Percentiles rank a stretch among this genome's conserved stretches.
Evolutionary conservation across 2,113 vertebrate species (phyloP).

Genomic region (Apteryx owenii): DNA sequence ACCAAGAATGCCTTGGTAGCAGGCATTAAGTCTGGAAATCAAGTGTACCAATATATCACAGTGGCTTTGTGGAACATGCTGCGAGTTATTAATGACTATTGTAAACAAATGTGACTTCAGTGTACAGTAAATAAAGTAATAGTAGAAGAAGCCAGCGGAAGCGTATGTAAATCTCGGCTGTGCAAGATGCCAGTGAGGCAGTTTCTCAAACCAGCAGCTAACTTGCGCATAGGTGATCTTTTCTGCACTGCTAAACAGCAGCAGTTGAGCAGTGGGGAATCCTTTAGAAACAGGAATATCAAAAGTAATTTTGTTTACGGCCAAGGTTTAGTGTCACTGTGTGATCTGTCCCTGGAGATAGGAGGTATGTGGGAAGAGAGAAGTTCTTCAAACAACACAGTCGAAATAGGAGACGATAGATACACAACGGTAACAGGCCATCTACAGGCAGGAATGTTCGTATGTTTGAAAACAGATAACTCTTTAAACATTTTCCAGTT

Average conservation of each 20-base stretch:
- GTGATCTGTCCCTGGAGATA: conserved; percentile 64
- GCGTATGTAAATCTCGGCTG: conserved; percentile 2
- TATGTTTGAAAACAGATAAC: background rate
- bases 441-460: conserved; percentile 63
- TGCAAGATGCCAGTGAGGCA: background rate
- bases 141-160: background rate
- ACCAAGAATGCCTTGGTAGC: background rate
- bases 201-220: background rate
- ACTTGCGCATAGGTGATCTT: background rate
- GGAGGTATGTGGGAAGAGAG: conserved; percentile 68
- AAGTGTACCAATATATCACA: rapidly evolving
- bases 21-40: background rate
- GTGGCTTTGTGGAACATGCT: background rate
- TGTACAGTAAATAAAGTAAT: background rate
- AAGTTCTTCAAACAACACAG: conserved; percentile 61
- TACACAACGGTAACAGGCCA: conserved; percentile 37
- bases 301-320: conserved; percentile 46
- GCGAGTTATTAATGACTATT: background rate
- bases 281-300: background rate
- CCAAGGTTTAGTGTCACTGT: conserved; percentile 59
- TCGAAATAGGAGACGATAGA: conserved; percentile 57
- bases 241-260: rapidly evolving
- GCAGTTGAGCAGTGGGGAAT: background rate
- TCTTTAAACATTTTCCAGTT: background rate
- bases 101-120: background rate